Evolutionary conservation across 2,113 vertebrate species (phyloP).

Genomic region (Sclerurus mexicanus): DNA sequence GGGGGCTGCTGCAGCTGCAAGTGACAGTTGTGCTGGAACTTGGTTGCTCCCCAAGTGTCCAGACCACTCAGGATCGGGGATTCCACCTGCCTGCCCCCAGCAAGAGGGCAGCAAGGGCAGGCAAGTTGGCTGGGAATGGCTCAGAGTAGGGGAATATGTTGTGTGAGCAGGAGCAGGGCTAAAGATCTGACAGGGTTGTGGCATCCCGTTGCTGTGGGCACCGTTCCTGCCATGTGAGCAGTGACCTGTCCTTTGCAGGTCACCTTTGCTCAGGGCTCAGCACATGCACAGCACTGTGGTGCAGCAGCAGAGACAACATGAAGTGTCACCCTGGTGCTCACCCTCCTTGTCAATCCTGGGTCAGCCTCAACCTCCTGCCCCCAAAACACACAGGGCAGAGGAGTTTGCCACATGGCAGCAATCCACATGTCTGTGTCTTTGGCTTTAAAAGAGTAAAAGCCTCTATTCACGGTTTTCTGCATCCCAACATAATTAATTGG

Average conservation of each 20-base stretch:
- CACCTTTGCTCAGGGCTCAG: not conserved
- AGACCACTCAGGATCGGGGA: not conserved
- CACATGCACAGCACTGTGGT: not conserved
- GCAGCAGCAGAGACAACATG: not conserved
- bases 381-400: not conserved
- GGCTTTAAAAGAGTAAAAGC: not conserved
- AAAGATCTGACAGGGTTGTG: not conserved
- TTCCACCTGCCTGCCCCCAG: not conserved
- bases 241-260: not conserved
- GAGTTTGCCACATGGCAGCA: not conserved
- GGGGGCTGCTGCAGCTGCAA: not conserved
- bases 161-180: not conserved
- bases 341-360: not conserved
- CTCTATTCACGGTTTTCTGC: slow-evolving; percentile 5
- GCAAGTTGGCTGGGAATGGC: rapidly evolving
- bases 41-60: not conserved
- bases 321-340: not conserved
- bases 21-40: not conserved
- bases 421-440: not conserved
- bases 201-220: not conserved
- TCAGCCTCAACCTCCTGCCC: not conserved
- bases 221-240: not conserved
- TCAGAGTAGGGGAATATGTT: not conserved
- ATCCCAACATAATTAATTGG: slow-evolving; percentile 19
- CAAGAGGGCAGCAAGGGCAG: not conserved